Percentiles rank a stretch among this genome's conserved stretches.
phyloP scores from a whole-genome alignment of 2,797 vertebrate species.

The Megalops cyprinoides region DNA sequence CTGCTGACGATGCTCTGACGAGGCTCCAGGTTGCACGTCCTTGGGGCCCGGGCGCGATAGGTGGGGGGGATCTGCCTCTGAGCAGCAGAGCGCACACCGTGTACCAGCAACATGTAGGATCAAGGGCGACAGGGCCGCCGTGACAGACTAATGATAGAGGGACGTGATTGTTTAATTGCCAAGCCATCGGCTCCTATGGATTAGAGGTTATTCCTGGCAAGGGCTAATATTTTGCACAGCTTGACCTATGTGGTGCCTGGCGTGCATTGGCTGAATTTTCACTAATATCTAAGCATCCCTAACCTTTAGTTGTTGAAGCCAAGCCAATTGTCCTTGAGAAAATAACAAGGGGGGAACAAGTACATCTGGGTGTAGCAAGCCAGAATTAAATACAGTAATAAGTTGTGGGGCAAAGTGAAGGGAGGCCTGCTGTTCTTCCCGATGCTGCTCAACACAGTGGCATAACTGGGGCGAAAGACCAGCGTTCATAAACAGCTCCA shows the following conservation, averaged over 20 bases:
- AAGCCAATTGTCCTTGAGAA: background rate
- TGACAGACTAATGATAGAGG: conserved; percentile 56
- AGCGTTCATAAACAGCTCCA: background rate
- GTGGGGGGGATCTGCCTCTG: conserved; percentile 35
- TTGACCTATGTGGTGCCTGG: conserved; percentile 17
- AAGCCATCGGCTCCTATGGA: conserved; percentile 30
- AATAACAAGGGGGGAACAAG: conserved; percentile 5
- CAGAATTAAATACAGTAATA: background rate
- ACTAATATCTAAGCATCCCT: conserved; percentile 3
- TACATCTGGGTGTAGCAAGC: conserved; percentile 4
- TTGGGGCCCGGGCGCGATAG: conserved; percentile 33
- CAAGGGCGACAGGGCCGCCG: conserved; percentile 41
- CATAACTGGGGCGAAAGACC: background rate
- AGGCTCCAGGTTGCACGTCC: conserved; percentile 19
- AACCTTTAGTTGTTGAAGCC: conserved; percentile 9
- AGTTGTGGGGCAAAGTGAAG: background rate
- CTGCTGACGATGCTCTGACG: conserved; percentile 27
- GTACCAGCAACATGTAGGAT: conserved; percentile 41
- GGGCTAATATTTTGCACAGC: conserved; percentile 38
- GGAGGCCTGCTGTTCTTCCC: background rate
- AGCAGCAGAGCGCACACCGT: conserved; percentile 44
- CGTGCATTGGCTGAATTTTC: conserved; percentile 22
- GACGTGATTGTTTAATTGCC: conserved; percentile 55
- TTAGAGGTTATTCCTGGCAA: conserved; percentile 57
- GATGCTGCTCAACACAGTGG: background rate